These are phyloP conservation scores for Labeo calbasu DNA, from an alignment of 2,797 vertebrate species.

Conservation along the genomic window DNA sequence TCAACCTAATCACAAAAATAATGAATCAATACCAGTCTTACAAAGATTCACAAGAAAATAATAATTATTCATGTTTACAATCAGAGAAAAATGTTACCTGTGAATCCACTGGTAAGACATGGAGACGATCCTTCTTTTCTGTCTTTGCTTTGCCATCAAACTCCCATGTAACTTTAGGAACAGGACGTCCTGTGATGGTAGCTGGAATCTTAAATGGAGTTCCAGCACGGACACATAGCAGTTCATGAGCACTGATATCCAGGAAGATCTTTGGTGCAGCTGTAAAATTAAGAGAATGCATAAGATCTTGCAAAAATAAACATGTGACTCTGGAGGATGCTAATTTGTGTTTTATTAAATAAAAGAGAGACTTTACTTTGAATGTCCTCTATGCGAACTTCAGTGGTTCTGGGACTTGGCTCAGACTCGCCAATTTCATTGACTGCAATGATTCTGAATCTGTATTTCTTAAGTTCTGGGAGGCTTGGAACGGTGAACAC, in stretches of 20 bases:
- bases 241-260: conserved; percentile 86
- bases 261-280: conserved; percentile 87
- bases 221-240: conserved; percentile 86
- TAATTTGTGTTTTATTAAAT: not conserved
- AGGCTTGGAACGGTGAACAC: conserved; percentile 91
- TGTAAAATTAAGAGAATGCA: conserved; percentile 60
- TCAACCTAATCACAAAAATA: conserved; percentile 79
- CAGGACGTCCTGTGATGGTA: conserved; percentile 88
- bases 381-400: conserved; percentile 89
- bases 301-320: not conserved
- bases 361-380: conserved; percentile 79
- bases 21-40: conserved; percentile 2
- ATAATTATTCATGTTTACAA: conserved; percentile 28
- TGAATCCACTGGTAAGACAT: conserved; percentile 91
- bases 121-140: conserved; percentile 88
- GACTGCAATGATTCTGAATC: conserved; percentile 95
- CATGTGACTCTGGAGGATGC: not conserved
- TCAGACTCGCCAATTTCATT: conserved; percentile 96
- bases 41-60: conserved; percentile 31
- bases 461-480: conserved; percentile 89
- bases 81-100: conserved; percentile 76
- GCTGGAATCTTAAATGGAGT: conserved; percentile 91
- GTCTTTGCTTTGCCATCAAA: conserved; percentile 93
- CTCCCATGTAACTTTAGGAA: conserved; percentile 94
- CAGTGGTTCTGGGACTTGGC: conserved; percentile 89